These are phyloP conservation scores for Hymenochirus boettgeri DNA, from an alignment of 2,113 vertebrate species.

Conservation along the genomic window DNA sequence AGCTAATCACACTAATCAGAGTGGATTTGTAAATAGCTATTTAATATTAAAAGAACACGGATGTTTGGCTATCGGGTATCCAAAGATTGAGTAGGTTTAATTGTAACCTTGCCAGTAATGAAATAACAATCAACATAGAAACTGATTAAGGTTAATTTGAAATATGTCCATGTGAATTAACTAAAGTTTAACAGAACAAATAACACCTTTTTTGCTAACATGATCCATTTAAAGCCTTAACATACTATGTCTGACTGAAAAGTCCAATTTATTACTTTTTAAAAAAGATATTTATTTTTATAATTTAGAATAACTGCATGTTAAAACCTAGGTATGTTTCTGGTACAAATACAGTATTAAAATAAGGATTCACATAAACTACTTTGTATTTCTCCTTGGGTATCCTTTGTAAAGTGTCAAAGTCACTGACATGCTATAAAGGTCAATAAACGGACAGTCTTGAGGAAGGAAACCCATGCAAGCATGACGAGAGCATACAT, in stretches of 20 bases:
- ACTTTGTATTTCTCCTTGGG: too few species aligned
- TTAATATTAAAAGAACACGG: conserved; percentile 50
- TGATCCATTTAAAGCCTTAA: conserved; percentile 74
- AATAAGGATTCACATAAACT: too few species aligned
- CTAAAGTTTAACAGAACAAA: conserved; percentile 70
- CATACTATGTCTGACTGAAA: conserved; percentile 62
- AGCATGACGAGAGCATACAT: too few species aligned
- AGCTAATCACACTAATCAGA: conserved; percentile 52
- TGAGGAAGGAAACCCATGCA: too few species aligned
- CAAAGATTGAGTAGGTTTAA: conserved; percentile 62
- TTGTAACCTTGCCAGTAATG: conserved; percentile 62
- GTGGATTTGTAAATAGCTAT: conserved; percentile 58
- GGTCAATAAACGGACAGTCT: too few species aligned
- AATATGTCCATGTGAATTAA: conserved; percentile 76
- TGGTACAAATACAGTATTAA: too few species aligned
- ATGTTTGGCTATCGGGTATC: conserved; percentile 55
- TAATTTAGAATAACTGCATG: too few species aligned
- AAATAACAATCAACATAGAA: conserved; percentile 64
- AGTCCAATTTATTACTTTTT: conserved; percentile 69
- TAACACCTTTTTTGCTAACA: conserved; percentile 70
- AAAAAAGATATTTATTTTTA: too few species aligned
- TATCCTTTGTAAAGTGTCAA: too few species aligned
- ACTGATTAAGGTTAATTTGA: conserved; percentile 80
- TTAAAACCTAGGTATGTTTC: too few species aligned
- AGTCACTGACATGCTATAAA: too few species aligned